phyloP scores from a whole-genome alignment of 2,888 invertebrate species.

The Drosophila anomelani region DNA sequence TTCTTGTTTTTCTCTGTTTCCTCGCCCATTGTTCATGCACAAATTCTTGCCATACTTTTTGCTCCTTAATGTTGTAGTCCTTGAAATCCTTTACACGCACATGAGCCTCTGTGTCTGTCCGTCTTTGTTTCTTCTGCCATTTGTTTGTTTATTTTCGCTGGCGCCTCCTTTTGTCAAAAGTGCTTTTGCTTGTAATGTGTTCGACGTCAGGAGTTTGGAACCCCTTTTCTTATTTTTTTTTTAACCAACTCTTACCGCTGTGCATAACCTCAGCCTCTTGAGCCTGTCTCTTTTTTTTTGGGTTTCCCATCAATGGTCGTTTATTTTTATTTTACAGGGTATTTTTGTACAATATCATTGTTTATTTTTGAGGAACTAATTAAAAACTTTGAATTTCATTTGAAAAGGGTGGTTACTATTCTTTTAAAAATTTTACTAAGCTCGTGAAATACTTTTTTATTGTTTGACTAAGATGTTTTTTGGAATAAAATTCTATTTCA shows the following conservation, averaged over 20 bases:
- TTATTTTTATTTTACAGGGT: constrained; percentile 11
- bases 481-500: neutral
- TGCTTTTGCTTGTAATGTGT: constrained; percentile 80
- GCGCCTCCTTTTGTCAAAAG: constrained; percentile 81
- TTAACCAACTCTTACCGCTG: constrained; percentile 14
- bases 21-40: constrained; percentile 71
- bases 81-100: constrained; percentile 72
- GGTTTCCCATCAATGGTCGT: neutral
- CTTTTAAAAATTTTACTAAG: neutral
- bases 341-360: neutral
- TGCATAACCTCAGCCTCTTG: constrained; percentile 14
- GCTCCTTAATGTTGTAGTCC: constrained; percentile 73
- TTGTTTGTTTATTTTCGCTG: constrained; percentile 79
- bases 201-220: constrained; percentile 66
- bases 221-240: constrained; percentile 6
- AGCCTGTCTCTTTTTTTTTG: constrained; percentile 4
- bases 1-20: constrained; percentile 11
- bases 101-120: constrained; percentile 47
- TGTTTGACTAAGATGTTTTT: neutral
- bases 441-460: neutral
- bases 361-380: neutral
- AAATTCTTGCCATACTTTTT: constrained; percentile 59
- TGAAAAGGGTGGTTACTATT: fast-evolving
- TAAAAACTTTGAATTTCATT: neutral
- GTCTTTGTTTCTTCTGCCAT: constrained; percentile 72